A percentile compares a stretch with the other conserved stretches of the same genome.
Conservation (phyloP, 2,888 invertebrate species). For the Pyrocoelia pectoralis region DNA sequence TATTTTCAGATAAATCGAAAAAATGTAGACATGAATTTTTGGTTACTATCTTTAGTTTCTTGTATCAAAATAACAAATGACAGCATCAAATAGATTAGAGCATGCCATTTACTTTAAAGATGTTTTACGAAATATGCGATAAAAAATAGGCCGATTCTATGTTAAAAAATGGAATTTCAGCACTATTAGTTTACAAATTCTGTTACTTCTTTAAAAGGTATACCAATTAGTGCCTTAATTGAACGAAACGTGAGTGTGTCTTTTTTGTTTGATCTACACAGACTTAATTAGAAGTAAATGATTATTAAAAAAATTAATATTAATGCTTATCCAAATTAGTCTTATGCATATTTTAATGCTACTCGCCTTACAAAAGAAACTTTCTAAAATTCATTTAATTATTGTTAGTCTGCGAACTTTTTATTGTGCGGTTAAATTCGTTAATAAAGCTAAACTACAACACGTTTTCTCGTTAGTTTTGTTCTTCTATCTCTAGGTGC, state of each 20-base stretch:
- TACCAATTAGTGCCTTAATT: too few species aligned
- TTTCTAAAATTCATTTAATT: background rate
- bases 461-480: background rate
- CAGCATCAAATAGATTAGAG: background rate
- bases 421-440: background rate
- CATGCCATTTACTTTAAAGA: background rate
- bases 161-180: too few species aligned
- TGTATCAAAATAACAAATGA: background rate
- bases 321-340: background rate
- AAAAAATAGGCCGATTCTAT: too few species aligned
- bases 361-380: background rate
- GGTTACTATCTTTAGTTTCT: conserved; percentile 6
- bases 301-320: conserved; percentile 1
- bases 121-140: background rate
- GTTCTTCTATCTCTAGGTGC: background rate
- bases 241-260: too few species aligned
- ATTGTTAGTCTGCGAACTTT: background rate
- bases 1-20: conserved; percentile 26
- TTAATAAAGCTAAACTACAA: background rate
- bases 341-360: background rate
- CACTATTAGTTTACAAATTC: too few species aligned
- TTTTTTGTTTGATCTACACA: too few species aligned
- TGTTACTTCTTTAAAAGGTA: too few species aligned
- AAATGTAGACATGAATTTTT: conserved; percentile 17
- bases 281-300: too few species aligned